phyloP scores from a whole-genome alignment of 2,888 invertebrate genomes.

The Incurvaria masculella region DNA sequence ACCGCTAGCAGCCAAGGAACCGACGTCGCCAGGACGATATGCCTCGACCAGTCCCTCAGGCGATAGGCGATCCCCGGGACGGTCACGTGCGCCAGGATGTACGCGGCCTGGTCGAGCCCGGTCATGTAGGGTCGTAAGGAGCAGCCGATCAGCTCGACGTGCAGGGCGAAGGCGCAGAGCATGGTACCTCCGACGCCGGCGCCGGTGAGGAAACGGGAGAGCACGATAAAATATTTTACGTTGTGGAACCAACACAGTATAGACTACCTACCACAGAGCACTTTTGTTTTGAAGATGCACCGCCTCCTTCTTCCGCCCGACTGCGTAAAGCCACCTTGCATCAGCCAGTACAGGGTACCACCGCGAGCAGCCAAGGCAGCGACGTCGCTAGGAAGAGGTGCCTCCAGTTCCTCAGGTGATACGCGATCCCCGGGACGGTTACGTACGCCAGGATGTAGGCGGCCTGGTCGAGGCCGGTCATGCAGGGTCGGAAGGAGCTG shows the following conservation, averaged over 20 bases:
- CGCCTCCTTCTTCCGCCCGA: constrained; percentile 61
- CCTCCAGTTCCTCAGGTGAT: constrained; percentile 59
- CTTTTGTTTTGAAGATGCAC: constrained; percentile 59
- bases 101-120: constrained; percentile 54
- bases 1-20: constrained; percentile 50
- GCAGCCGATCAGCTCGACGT: constrained; percentile 60
- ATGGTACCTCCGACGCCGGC: constrained; percentile 63
- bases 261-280: constrained; percentile 51
- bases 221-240: no score
- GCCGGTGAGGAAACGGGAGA: constrained; percentile 57
- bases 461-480: constrained; percentile 53
- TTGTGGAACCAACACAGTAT: no score
- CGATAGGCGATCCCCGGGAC: constrained; percentile 59
- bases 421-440: constrained; percentile 55
- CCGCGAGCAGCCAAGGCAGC: constrained; percentile 45
- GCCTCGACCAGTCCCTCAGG: constrained; percentile 58
- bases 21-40: constrained; percentile 56
- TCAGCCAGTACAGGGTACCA: constrained; percentile 61
- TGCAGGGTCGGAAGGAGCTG: constrained; percentile 49
- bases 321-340: constrained; percentile 72
- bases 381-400: constrained; percentile 56
- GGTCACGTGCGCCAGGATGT: constrained; percentile 51
- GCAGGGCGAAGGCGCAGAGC: constrained; percentile 62
- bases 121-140: constrained; percentile 52
- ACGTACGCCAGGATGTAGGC: constrained; percentile 56